These are phyloP conservation scores for Cyclophora albipunctata DNA, from an alignment of 2,888 invertebrate species.

Conservation along the genomic window DNA sequence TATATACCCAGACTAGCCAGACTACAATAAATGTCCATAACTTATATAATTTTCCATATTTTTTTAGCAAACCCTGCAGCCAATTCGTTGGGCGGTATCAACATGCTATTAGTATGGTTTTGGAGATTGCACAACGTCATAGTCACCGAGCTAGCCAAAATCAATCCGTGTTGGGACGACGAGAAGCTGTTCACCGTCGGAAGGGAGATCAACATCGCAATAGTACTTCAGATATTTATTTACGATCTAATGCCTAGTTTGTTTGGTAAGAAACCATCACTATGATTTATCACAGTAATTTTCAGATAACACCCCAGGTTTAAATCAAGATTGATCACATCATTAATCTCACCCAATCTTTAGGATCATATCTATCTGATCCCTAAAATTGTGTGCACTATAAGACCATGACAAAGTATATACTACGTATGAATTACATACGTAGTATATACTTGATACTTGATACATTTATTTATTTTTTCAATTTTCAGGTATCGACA, in stretches of 20 bases:
- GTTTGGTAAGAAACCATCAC: slow-evolving; percentile 27
- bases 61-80: background rate
- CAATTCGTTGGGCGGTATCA: slow-evolving; percentile 9
- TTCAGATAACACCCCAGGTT: background rate
- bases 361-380: no score
- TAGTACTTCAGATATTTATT: slow-evolving; percentile 25
- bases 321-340: no score
- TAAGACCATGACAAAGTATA: no score
- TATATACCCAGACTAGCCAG: no score
- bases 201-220: slow-evolving; percentile 32
- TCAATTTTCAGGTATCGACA: slow-evolving; percentile 26
- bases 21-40: background rate
- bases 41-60: no score
- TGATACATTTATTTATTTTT: no score
- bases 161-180: slow-evolving; percentile 39
- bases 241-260: slow-evolving; percentile 29
- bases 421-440: no score
- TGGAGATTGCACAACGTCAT: slow-evolving; percentile 34
- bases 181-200: slow-evolving; percentile 27
- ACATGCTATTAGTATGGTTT: slow-evolving; percentile 30
- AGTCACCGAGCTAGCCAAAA: slow-evolving; percentile 19
- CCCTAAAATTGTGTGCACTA: no score
- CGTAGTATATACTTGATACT: no score
- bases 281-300: background rate
- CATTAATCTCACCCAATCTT: no score